Base-by-base conservation (phyloP, 2,113 vertebrate genomes). In the Rhinichthys klamathensis region DNA sequence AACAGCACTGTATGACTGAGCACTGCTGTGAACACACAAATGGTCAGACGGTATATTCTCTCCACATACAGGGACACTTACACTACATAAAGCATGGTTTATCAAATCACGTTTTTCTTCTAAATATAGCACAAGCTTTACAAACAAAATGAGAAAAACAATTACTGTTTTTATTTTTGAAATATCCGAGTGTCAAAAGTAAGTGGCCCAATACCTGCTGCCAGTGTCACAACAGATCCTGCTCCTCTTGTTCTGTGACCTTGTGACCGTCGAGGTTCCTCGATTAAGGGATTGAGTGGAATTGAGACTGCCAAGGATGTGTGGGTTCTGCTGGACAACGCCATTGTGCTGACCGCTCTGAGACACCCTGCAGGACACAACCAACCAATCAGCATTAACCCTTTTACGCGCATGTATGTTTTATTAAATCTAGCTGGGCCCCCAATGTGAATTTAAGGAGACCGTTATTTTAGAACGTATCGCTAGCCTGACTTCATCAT, bases 271-370 rank as follows among this genome's bases (percentile, higher is more conserved):
- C 0, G 95, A 91, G 27, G 93, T 92, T 90, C 92, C 94, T 90
- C 97, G 96, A 54, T 58, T n/a, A 8, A 84, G 80, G 18, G 96
- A 95, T 90, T 96, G 95, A 58, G 96, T 92, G 1, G 92, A 84
- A 4, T 94, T 94, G 73, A 96, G 94, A 12, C 95, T 92, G 0
- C 95, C 93, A 76, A 96, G 83, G 12, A 97, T 90, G 0, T 96
- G 96, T 0, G 96, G 93, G 91, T 95, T 96, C 67, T 74, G 81
- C 61, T 84, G 63, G 11, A 84, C 16, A 21, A 74, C 77, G 74
- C 58, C 49, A 41, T 70, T 82, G 69, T 89, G 80, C 44, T 63
- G 96, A 93, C 87, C 95, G 65, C 96, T 93, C 85, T 96, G 96
- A 88, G 96, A 96, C 0, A 60, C 82, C 84, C 89, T 91, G 67